A percentile compares a stretch with the other conserved stretches of the same genome.
phyloP scores from a whole-genome alignment of 1,140 invertebrate species.

The Nebria ingens region DNA sequence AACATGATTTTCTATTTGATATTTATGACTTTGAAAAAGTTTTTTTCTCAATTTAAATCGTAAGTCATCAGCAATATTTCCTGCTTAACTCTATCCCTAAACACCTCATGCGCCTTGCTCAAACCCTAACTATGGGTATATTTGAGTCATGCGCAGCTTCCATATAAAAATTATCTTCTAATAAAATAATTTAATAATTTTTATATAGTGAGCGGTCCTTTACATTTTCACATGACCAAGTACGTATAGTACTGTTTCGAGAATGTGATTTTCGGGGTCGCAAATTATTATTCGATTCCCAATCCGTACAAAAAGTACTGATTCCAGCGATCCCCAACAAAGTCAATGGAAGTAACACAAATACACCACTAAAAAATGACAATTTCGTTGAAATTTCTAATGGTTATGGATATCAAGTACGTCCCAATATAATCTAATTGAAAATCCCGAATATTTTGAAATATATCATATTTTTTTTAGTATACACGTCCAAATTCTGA shows the following conservation, averaged over 20 bases:
- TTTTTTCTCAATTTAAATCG: no score
- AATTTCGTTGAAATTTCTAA: conserved; percentile 40
- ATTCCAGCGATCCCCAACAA: conserved; percentile 27
- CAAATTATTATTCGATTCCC: conserved; percentile 76
- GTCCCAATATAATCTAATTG: conserved; percentile 8
- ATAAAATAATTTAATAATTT: conserved; percentile 7
- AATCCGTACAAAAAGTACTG: conserved; percentile 49
- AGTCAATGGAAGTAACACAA: conserved; percentile 7
- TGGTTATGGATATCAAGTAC: conserved; percentile 44
- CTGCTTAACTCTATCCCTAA: no score
- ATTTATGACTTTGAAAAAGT: no score
- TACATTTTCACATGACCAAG: conserved; percentile 49
- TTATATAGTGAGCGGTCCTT: conserved; percentile 33
- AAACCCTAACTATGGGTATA: no score
- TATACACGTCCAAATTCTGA: conserved; percentile 54
- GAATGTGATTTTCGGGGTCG: conserved; percentile 74
- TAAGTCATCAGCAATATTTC: no score
- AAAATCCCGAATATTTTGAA: background rate
- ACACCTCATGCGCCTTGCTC: no score
- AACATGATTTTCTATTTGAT: no score
- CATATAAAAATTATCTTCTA: no score
- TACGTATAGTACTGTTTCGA: conserved; percentile 69
- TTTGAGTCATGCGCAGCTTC: no score
- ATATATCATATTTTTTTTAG: conserved; percentile 30
- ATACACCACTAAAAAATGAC: conserved; percentile 24